Percentiles rank a stretch among this genome's conserved stretches.
phyloP scores from a whole-genome alignment of 2,797 vertebrate genomes.

The Arctocebus calabarensis region DNA sequence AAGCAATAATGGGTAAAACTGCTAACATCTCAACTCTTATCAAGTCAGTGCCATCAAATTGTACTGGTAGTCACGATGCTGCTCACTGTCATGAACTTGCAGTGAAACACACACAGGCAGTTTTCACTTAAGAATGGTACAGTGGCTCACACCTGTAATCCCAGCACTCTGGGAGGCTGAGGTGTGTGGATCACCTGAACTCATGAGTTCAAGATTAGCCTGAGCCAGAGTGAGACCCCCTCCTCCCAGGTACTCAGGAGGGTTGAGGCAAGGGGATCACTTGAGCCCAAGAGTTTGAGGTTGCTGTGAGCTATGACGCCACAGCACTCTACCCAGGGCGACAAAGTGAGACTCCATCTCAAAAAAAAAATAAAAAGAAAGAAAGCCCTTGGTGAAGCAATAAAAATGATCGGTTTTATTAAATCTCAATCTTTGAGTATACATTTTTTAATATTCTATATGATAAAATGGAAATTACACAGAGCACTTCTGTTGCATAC shows the following conservation, averaged over 20 bases:
- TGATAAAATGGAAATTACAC: conserved; percentile 34
- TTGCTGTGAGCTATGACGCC: too few relatives aligned
- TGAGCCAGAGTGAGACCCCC: too few relatives aligned
- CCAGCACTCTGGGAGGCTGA: too few relatives aligned
- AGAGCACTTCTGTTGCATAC: neutral
- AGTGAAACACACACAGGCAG: conserved; percentile 6
- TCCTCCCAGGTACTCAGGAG: too few relatives aligned
- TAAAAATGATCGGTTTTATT: conserved; percentile 33
- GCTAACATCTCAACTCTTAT: neutral
- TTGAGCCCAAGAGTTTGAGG: too few relatives aligned
- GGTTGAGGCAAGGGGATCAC: too few relatives aligned
- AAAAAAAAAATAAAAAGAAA: neutral
- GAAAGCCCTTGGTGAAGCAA: neutral
- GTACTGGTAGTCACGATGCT: neutral
- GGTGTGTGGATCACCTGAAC: too few relatives aligned
- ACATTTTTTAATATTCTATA: neutral
- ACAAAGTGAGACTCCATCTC: too few relatives aligned
- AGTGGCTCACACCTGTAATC: too few relatives aligned
- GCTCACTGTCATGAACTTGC: neutral
- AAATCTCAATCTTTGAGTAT: neutral
- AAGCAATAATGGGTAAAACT: neutral
- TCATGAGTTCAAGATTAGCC: too few relatives aligned
- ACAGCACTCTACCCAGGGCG: too few relatives aligned
- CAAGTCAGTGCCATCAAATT: neutral
- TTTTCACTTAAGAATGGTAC: neutral